Evolutionary conservation across 2,888 invertebrate species (phyloP).

Genomic region (Folsomia manolachei): DNA sequence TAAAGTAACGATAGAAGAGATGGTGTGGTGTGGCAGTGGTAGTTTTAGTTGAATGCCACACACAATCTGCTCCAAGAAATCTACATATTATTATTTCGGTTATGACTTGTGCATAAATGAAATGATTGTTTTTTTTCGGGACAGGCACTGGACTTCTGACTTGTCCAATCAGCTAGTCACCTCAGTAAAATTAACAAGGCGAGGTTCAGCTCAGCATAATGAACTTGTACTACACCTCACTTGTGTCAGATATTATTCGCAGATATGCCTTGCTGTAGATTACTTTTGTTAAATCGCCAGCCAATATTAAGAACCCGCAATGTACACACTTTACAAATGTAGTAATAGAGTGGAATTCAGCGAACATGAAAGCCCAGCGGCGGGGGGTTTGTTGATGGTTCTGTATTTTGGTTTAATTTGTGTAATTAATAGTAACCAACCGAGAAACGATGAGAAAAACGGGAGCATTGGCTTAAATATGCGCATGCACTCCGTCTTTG

Average conservation of each 20-base stretch:
- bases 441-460: no score
- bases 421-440: conserved; percentile 9
- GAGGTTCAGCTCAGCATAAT: neutral
- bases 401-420: conserved; percentile 12
- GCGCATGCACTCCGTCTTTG: neutral
- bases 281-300: neutral
- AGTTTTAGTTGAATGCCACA: neutral
- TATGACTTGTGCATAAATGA: conserved; percentile 15
- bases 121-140: conserved; percentile 9
- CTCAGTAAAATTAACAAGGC: no score
- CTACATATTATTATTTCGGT: conserved; percentile 31
- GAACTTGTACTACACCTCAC: neutral
- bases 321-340: neutral
- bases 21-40: conserved; percentile 7
- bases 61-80: neutral
- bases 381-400: conserved; percentile 15
- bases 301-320: neutral
- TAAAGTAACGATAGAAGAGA: neutral
- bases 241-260: neutral
- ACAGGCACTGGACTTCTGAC: no score
- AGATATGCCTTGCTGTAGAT: neutral
- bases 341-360: neutral
- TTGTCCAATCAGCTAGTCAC: no score
- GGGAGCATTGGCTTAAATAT: neutral
- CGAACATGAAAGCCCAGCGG: conserved; percentile 5